A percentile compares a stretch with the other conserved stretches of the same genome.
Evolutionary conservation across 2,888 invertebrate genomes (phyloP).

Genomic region (Piscicola geometra): DNA sequence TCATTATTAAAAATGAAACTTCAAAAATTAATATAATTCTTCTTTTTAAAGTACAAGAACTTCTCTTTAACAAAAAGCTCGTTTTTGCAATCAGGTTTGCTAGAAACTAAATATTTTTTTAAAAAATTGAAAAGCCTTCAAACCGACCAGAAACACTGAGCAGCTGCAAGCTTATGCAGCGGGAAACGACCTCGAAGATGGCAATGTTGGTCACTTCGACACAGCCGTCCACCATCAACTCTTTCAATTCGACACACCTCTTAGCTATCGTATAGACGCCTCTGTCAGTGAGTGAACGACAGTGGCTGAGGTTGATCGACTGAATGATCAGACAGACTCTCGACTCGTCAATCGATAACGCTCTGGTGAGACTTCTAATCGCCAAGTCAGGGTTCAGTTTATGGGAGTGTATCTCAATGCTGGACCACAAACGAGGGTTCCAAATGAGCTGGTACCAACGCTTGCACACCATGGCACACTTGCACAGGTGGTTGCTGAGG

Average conservation of each 20-base stretch:
- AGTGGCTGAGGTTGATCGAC: constrained; percentile 66
- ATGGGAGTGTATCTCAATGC: constrained; percentile 61
- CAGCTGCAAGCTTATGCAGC: constrained; percentile 75
- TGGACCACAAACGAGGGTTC: constrained; percentile 72
- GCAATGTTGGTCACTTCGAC: constrained; percentile 71
- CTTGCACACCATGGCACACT: constrained; percentile 69
- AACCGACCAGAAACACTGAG: constrained; percentile 67
- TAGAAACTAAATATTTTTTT: neutral
- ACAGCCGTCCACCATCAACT: constrained; percentile 73
- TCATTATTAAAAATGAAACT: neutral
- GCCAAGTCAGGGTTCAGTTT: constrained; percentile 65
- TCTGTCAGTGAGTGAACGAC: constrained; percentile 70
- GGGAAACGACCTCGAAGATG: constrained; percentile 72
- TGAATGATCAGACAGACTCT: constrained; percentile 67
- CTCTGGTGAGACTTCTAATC: constrained; percentile 60
- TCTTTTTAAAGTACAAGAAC: too few species aligned
- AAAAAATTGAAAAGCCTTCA: neutral
- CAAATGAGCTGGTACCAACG: constrained; percentile 73
- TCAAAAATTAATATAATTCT: too few species aligned
- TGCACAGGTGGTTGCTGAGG: constrained; percentile 67
- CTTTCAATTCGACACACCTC: constrained; percentile 75
- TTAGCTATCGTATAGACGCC: constrained; percentile 72
- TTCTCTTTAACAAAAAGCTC: too few species aligned
- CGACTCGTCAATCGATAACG: constrained; percentile 66
- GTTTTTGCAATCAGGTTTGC: neutral